A percentile compares a stretch with the other conserved stretches of the same genome.
Evolutionary conservation across 2,888 invertebrate species (phyloP).

Genomic region (Ectemnius lituratus): DNA sequence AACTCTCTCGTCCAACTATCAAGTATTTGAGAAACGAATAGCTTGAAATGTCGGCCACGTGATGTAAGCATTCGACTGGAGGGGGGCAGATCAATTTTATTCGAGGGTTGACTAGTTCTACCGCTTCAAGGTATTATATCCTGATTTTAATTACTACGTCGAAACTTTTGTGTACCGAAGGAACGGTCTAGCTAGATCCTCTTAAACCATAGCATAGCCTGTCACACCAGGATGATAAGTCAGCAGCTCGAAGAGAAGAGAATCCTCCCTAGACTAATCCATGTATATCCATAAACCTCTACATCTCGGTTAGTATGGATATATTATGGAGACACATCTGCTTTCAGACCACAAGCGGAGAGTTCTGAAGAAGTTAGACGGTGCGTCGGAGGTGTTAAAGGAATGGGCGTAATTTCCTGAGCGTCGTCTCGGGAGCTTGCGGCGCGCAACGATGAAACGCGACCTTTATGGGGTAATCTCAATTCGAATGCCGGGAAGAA

Average conservation of each 20-base stretch:
- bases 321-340: no score
- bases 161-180: constrained; percentile 38
- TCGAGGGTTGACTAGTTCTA: no score
- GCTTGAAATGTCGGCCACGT: constrained; percentile 42
- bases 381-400: not conserved
- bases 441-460: constrained; percentile 33
- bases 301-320: no score
- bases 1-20: constrained; percentile 18
- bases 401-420: not conserved
- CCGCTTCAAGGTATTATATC: no score
- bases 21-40: constrained; percentile 43
- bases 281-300: no score
- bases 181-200: constrained; percentile 22
- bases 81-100: no score
- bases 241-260: not conserved
- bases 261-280: no score
- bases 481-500: constrained; percentile 20
- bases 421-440: constrained; percentile 24
- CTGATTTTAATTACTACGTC: constrained; percentile 52
- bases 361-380: not conserved
- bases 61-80: no score
- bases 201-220: not conserved
- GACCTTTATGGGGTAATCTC: constrained; percentile 39
- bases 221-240: not conserved
- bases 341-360: no score